Percentiles rank a stretch among this genome's conserved stretches.
phyloP scores from a whole-genome alignment of 64 coral and sea anemone genomes.

The Anthopleura sola region DNA sequence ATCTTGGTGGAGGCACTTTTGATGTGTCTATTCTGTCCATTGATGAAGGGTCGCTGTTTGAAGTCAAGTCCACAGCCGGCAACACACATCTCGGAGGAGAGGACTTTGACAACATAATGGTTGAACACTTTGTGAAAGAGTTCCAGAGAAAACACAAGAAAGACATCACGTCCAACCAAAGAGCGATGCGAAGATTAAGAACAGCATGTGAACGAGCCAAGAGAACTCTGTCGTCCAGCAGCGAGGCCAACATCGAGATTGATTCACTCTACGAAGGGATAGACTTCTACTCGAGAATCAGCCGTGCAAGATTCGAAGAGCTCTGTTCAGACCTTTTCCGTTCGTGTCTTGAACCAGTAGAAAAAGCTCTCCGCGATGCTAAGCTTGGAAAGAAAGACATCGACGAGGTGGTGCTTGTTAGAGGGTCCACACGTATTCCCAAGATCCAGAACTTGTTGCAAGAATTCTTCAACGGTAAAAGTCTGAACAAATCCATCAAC shows the following conservation, averaged over 20 bases:
- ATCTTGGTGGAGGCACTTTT: conserved; percentile 88
- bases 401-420: conserved; percentile 74
- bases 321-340: conserved; percentile 77
- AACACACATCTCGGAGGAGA: conserved; percentile 91
- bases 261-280: conserved; percentile 77
- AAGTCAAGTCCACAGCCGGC: conserved; percentile 78
- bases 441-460: conserved; percentile 55
- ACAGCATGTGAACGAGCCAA: conserved; percentile 86
- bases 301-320: conserved; percentile 80
- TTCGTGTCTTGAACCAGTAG: conserved; percentile 68
- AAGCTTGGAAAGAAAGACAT: conserved; percentile 55
- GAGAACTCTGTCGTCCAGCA: conserved; percentile 56
- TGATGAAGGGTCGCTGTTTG: conserved; percentile 77
- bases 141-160: conserved; percentile 78
- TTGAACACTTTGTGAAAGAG: conserved; percentile 61
- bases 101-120: conserved; percentile 84
- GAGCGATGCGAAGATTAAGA: conserved; percentile 60
- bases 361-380: conserved; percentile 62
- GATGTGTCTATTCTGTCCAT: conserved; percentile 87
- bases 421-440: conserved; percentile 81
- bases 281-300: conserved; percentile 76
- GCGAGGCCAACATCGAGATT: conserved; percentile 63
- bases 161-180: conserved; percentile 48
- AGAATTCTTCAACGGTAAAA: conserved; percentile 66
- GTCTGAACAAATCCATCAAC: conserved; percentile 80